phyloP scores from a whole-genome alignment of 2,113 vertebrate genomes.

The Procavia capensis region DNA sequence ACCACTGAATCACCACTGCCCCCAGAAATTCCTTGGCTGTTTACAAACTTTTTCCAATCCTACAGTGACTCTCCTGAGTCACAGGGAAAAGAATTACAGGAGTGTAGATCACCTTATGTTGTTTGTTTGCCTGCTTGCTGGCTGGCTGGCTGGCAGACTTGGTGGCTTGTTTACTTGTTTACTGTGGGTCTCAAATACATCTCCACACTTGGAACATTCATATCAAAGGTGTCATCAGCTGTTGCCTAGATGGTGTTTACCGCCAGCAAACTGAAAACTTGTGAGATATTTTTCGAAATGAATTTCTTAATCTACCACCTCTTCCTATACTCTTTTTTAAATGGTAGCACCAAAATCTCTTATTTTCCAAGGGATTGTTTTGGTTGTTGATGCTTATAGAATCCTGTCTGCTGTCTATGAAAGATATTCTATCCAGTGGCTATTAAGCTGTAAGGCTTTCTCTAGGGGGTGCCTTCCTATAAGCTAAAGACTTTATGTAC shows the following conservation, averaged over 20 bases:
- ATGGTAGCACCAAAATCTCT: slow-evolving; percentile 5
- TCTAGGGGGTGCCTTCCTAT: not conserved
- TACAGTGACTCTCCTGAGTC: not conserved
- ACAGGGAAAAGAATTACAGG: not conserved
- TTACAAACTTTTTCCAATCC: not conserved
- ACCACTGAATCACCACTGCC: not conserved
- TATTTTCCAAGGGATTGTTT: not conserved
- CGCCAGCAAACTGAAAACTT: not conserved
- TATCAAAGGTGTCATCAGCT: not conserved
- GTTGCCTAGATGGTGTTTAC: not conserved
- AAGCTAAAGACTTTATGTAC: not conserved
- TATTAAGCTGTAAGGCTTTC: not conserved
- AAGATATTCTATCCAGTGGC: not conserved
- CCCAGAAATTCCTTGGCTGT: not conserved
- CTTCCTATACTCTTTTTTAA: slow-evolving; percentile 9
- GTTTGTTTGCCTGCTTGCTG: not conserved
- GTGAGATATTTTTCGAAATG: not conserved
- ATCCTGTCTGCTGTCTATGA: not conserved
- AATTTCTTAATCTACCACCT: not conserved
- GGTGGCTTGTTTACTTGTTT: too few relatives aligned
- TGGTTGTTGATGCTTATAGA: not conserved
- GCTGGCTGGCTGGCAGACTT: too few relatives aligned
- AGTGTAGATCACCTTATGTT: not conserved
- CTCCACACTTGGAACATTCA: not conserved
- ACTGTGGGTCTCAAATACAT: not conserved